Base-by-base conservation (phyloP, 2,797 vertebrate species). In the Percopsis omiscomaycus region DNA sequence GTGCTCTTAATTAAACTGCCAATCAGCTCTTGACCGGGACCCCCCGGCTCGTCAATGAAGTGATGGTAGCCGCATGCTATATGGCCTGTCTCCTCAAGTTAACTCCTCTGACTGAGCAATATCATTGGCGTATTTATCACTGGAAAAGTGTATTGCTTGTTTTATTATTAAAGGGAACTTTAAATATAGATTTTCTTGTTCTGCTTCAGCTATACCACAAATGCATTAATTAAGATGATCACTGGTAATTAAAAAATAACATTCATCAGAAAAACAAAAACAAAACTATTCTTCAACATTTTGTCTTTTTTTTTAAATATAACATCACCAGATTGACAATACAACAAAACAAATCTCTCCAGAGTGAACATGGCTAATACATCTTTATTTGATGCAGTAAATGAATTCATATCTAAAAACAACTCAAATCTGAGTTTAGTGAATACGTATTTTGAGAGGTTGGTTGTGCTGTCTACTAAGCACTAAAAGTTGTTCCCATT, bases 21-120 rank as follows among this genome's bases (percentile, higher is more conserved):
- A 76, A 85, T 87, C 77, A 84, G 78, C 74, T 78, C 82, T 64
- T 79, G 77, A 78, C 69, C 68, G 72, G 73, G 73, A 67, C 71
- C 71, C 69, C 57, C 65, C 56, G 59, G 66, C 71, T 79, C 67
- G 64, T 85, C 80, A 82, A 83, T 81, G 79, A 73, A 77, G 71
- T 68, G 68, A 73, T 59, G 61, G 56, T 66, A 77, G 55, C 68
- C 61, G 50, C 47, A 64, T 68, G 66, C 59, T 48, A 45, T 32
- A 72, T 62, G 16, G 15, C 37, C 55, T 44, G 55, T 65, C 77
- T 70, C 62, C 66, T 66, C 59, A 55, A 28, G 71, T 72, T 75
- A 69, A 63, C 62, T 66, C 70, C 50, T 73, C 66, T 66, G 15
- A 49, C 60, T 61, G 59, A 75, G 61, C 64, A 47, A 49, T 16